Conservation (phyloP, 2,113 vertebrate genomes). For the Xiphophorus hellerii region DNA sequence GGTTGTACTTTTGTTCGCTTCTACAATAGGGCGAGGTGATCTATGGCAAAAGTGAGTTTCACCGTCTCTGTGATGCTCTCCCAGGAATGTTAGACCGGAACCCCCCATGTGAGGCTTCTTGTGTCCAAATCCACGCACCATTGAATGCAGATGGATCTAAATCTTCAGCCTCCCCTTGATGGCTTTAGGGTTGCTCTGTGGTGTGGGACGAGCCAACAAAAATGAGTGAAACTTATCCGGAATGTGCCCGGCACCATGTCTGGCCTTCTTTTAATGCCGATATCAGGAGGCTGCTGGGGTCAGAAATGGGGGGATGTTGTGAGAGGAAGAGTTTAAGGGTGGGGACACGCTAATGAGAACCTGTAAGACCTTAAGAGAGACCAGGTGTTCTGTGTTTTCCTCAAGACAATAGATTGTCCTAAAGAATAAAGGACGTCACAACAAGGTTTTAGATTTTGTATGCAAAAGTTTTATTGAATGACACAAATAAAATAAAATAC, state of each 20-base stretch:
- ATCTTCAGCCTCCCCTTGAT: conserved; percentile 55
- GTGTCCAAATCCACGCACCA: conserved; percentile 49
- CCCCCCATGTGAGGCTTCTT: conserved; percentile 38
- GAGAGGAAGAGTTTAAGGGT: conserved; percentile 28
- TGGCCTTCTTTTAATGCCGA: conserved; percentile 37
- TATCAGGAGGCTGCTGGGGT: conserved; percentile 26
- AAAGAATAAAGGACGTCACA: conserved; percentile 55
- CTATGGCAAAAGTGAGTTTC: neutral
- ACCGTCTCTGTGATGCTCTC: conserved; percentile 50
- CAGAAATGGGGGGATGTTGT: conserved; percentile 62
- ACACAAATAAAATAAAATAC: conserved; percentile 86
- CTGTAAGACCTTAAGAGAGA: conserved; percentile 70
- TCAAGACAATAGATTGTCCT: conserved; percentile 56
- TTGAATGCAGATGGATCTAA: conserved; percentile 67
- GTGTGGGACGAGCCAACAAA: conserved; percentile 62
- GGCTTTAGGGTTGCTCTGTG: conserved; percentile 57
- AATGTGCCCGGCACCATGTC: conserved; percentile 71
- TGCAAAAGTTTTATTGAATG: conserved; percentile 86
- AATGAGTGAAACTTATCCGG: conserved; percentile 66
- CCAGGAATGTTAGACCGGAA: conserved; percentile 59
- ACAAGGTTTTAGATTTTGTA: conserved; percentile 64
- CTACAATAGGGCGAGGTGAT: neutral
- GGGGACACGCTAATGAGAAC: conserved; percentile 64
- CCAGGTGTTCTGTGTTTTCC: conserved; percentile 65
- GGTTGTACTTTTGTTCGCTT: neutral